Conservation (phyloP, 2,113 vertebrate species). For the Epinephelus fuscoguttatus region DNA sequence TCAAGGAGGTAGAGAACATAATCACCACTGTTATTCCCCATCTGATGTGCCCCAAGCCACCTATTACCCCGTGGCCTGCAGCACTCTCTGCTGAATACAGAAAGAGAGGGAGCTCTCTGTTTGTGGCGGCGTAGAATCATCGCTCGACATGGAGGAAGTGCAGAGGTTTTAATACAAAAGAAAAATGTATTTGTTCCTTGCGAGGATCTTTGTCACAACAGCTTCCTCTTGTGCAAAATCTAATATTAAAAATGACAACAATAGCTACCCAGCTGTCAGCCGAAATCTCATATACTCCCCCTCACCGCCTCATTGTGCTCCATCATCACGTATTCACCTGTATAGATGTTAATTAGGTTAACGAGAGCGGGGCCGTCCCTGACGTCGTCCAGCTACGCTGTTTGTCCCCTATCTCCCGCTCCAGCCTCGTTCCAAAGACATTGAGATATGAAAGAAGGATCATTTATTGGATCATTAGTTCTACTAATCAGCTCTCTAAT, state of each 20-base stretch:
- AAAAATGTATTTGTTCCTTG: constrained; percentile 1
- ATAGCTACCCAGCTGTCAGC: constrained; percentile 1
- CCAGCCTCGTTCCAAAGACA: constrained; percentile 52
- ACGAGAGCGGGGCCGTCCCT: constrained; percentile 25
- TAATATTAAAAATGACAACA: constrained; percentile 2
- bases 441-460: constrained; percentile 58
- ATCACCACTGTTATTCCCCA: constrained; percentile 82
- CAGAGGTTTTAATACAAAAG: background rate
- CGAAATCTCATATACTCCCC: constrained; percentile 9
- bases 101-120: constrained; percentile 8
- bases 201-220: constrained; percentile 10
- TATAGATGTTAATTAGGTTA: constrained; percentile 50
- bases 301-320: constrained; percentile 9
- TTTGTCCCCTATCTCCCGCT: constrained; percentile 41
- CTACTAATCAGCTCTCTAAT: constrained; percentile 80
- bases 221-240: constrained; percentile 7
- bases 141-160: background rate
- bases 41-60: constrained; percentile 74
- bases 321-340: constrained; percentile 53
- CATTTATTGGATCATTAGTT: constrained; percentile 79
- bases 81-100: constrained; percentile 59
- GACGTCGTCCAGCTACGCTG: constrained; percentile 16
- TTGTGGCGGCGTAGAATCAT: background rate
- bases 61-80: constrained; percentile 77
- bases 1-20: constrained; percentile 81